phyloP scores from a whole-genome alignment of 2,888 invertebrate species.

The Coelinius sp. region DNA sequence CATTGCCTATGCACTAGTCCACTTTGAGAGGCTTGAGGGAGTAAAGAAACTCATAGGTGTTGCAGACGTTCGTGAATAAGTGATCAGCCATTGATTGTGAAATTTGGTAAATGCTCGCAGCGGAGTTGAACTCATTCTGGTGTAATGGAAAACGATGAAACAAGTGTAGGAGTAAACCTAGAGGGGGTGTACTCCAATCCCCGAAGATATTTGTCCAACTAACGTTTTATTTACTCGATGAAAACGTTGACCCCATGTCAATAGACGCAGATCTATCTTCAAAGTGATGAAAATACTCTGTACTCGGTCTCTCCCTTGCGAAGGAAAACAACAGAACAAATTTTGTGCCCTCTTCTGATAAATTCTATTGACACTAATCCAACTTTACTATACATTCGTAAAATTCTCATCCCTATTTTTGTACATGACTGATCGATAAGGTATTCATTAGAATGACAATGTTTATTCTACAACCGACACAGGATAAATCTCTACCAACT shows the following conservation, averaged over 20 bases:
- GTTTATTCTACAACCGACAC: neutral
- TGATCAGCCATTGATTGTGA: too few species aligned
- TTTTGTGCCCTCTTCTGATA: neutral
- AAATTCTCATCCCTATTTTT: neutral
- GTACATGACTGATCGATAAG: neutral
- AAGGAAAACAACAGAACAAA: too few species aligned
- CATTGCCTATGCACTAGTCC: neutral
- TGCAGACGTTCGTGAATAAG: neutral
- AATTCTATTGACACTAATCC: slow-evolving; percentile 13
- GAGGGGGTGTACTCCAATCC: neutral
- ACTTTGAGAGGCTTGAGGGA: slow-evolving; percentile 8
- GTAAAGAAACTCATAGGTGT: neutral
- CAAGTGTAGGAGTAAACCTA: slow-evolving; percentile 5
- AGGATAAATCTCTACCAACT: neutral
- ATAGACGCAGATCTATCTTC: slow-evolving; percentile 42
- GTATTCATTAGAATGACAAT: neutral
- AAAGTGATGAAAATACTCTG: slow-evolving; percentile 24
- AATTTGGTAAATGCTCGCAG: too few species aligned
- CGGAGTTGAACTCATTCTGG: neutral
- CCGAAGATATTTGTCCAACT: slow-evolving; percentile 50
- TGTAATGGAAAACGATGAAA: neutral
- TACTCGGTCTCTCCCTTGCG: neutral
- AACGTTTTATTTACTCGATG: slow-evolving; percentile 52
- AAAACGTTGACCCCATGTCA: slow-evolving; percentile 48
- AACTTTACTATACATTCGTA: neutral